Base-by-base conservation (phyloP, 2,113 vertebrate genomes). In the Bufo gargarizans region DNA sequence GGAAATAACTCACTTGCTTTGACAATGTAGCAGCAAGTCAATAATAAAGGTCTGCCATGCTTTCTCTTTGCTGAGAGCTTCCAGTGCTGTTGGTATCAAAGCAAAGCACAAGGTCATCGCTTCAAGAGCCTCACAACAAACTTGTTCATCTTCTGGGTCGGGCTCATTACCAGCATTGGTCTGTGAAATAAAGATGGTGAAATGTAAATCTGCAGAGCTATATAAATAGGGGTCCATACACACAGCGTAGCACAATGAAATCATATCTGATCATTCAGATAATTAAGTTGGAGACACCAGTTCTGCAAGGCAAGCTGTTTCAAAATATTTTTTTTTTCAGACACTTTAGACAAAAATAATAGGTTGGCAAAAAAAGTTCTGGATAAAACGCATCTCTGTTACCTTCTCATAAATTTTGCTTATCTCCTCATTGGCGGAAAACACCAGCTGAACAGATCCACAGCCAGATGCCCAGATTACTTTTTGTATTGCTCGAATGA, bases 401-500 rank as follows among this genome's bases (percentile, higher is more conserved):
- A 99, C 98, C 97, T 99, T 99, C 90, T 99, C 98, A 65, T 99
- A 99, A 92, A 99, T 97, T 94, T 98, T 99, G 95, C 97, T 98
- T 13, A 99, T 97, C 91, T 99, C 98, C 87, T 99, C 98, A 93
- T 98, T 99, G 0, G 97, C 97, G 90, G 97, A 98, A 93, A 99
- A 99, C 87, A 99, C 98, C 43, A 99, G 96, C 90, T 99, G 97
- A 89, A 99, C 96, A 67, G 97, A 96, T 61, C 98, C 98, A 92
- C 98, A 99, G 88, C 98, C 98, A 79, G 98, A 99, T 12, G 98
- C 97, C 98, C 98, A 99, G 90, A 98, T 97, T 65, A 99, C 99
- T 95, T 99, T 99, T 91, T 99, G 98, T 84, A 99, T 96, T 74
- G 98, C 98, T 92, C 96, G 95, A 92, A 99, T 99, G 90, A 99